These are phyloP conservation scores for Corythucha ciliata DNA, from an alignment of 2,888 invertebrate genomes.

Conservation along the genomic window DNA sequence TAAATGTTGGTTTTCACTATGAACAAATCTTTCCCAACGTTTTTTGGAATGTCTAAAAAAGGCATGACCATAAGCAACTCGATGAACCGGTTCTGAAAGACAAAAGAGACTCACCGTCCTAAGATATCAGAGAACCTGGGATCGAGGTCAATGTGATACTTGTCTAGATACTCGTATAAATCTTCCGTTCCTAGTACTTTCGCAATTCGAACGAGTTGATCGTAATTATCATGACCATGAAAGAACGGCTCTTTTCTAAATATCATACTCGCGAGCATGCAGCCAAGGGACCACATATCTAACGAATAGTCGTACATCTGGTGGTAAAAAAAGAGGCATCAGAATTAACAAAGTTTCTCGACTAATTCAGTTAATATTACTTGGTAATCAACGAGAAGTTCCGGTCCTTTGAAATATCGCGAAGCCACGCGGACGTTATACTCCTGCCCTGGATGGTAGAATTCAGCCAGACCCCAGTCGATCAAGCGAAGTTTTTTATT, in stretches of 20 bases:
- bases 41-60: constrained; percentile 76
- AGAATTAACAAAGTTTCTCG: neutral
- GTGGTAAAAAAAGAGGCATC: too few relatives aligned
- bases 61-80: too few relatives aligned
- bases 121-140: constrained; percentile 98
- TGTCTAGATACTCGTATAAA: constrained; percentile 97
- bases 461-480: constrained; percentile 99
- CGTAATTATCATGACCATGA: constrained; percentile 99
- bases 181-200: constrained; percentile 99
- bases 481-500: constrained; percentile 96
- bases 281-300: constrained; percentile 99
- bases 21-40: constrained; percentile 98
- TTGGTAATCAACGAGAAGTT: constrained; percentile 92
- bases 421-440: constrained; percentile 99
- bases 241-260: constrained; percentile 99
- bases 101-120: constrained; percentile 47
- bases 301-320: constrained; percentile 97
- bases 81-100: neutral
- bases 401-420: constrained; percentile 98
- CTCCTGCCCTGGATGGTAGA: constrained; percentile 99
- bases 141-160: constrained; percentile 99
- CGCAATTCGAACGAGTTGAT: constrained; percentile 96
- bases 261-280: constrained; percentile 99
- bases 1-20: constrained; percentile 97
- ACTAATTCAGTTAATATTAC: too few relatives aligned